Evolutionary conservation across 2,113 vertebrate genomes (phyloP).

Genomic region (Redunca redunca): DNA sequence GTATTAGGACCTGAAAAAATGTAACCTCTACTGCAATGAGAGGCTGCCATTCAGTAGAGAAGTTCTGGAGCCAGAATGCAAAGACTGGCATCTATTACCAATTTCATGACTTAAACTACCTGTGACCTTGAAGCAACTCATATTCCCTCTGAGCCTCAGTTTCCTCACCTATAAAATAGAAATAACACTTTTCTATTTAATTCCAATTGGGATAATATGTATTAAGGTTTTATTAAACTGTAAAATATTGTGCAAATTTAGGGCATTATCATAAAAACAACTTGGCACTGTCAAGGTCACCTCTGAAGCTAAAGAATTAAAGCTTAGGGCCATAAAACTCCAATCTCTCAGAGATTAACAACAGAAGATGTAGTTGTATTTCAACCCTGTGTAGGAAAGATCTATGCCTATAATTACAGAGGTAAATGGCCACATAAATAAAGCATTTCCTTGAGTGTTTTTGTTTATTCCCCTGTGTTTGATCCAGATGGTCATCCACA

Average conservation of each 20-base stretch:
- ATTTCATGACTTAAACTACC: neutral
- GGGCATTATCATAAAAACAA: slow-evolving; percentile 34
- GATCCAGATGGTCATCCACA: neutral
- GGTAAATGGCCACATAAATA: slow-evolving; percentile 38
- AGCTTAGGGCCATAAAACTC: neutral
- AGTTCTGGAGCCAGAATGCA: neutral
- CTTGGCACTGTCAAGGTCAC: neutral
- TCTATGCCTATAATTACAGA: slow-evolving; percentile 36
- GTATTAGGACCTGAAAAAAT: neutral
- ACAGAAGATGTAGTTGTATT: slow-evolving; percentile 52
- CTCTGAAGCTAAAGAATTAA: slow-evolving; percentile 32
- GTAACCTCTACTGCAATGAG: neutral
- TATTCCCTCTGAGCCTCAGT: neutral
- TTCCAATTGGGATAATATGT: neutral
- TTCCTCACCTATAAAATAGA: neutral
- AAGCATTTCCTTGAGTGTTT: slow-evolving; percentile 44
- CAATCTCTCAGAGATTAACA: slow-evolving; percentile 26
- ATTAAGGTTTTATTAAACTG: neutral
- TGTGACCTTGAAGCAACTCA: neutral
- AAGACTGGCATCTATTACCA: neutral
- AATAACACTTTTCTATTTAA: neutral
- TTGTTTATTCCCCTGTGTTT: neutral
- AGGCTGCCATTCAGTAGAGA: neutral
- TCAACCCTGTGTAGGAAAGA: neutral
- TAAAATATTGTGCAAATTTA: slow-evolving; percentile 15